Evolutionary conservation across 2,797 vertebrate genomes (phyloP).

Genomic region (Acomys russatus): DNA sequence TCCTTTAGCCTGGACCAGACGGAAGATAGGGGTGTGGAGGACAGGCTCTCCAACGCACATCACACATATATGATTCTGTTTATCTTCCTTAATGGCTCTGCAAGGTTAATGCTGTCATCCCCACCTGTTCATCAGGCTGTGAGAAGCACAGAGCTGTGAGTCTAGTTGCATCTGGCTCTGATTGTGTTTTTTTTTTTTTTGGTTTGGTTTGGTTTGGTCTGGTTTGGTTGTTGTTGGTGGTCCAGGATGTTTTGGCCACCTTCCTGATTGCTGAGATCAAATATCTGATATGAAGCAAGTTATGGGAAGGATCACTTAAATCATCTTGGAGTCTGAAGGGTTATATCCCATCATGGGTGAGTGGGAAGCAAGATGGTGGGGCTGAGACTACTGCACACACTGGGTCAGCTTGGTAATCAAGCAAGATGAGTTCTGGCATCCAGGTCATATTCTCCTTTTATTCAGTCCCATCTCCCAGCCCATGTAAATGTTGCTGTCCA

Average conservation of each 20-base stretch:
- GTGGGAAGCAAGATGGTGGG: background rate
- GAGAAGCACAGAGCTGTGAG: background rate
- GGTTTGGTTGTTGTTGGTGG: background rate
- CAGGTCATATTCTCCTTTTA: background rate
- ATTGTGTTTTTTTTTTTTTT: rapidly evolving
- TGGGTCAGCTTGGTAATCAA: background rate
- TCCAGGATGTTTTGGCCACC: background rate
- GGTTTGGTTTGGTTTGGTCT: background rate
- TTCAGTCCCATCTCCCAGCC: background rate
- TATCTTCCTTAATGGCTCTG: background rate
- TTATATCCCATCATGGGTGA: background rate
- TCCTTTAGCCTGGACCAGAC: background rate
- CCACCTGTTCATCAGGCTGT: background rate
- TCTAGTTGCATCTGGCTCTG: background rate
- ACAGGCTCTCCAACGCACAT: background rate
- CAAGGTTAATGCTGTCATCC: background rate
- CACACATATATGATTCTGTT: background rate
- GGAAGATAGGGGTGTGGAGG: background rate
- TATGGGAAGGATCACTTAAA: background rate
- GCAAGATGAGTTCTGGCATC: background rate
- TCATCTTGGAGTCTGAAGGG: background rate
- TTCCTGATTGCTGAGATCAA: background rate
- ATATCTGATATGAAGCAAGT: background rate
- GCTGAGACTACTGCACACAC: background rate
- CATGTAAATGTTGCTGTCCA: background rate